phyloP scores from a whole-genome alignment of 1,140 invertebrate species.

The Wasmannia auropunctata region DNA sequence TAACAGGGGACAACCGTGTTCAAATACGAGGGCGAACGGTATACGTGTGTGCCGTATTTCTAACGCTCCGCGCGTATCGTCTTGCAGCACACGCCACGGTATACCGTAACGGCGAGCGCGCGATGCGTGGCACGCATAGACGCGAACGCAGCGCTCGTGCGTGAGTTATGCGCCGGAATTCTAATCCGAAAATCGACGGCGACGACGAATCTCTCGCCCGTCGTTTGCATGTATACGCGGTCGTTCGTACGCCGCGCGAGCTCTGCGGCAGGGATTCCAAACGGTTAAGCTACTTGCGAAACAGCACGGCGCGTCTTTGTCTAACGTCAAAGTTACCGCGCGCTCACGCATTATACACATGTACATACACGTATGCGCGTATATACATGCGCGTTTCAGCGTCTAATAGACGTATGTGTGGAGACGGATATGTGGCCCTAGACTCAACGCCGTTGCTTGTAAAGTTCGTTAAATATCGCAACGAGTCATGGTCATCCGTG shows the following conservation, averaged over 20 bases:
- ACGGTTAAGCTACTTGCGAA: constrained; percentile 1
- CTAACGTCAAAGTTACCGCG: not conserved
- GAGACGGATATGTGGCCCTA: not conserved
- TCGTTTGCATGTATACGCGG: not conserved
- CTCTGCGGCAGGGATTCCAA: not conserved
- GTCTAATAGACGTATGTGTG: not conserved
- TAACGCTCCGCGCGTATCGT: constrained; percentile 69
- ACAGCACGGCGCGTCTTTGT: constrained; percentile 22
- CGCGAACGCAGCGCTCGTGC: not conserved
- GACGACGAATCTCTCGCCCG: not conserved
- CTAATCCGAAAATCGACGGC: constrained; percentile 15
- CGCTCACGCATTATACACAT: not conserved
- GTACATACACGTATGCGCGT: not conserved
- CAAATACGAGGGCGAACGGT: constrained; percentile 42
- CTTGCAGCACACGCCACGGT: constrained; percentile 37
- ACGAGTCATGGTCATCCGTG: constrained; percentile 11
- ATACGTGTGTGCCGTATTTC: constrained; percentile 31
- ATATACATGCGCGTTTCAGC: not conserved
- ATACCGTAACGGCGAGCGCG: constrained; percentile 16
- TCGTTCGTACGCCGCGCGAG: not conserved
- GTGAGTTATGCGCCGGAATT: constrained; percentile 29
- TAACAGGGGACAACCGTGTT: not conserved
- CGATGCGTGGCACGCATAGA: constrained; percentile 11
- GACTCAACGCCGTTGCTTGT: constrained; percentile 9
- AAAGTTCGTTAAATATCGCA: constrained; percentile 40